Base-by-base conservation (phyloP, 2,113 vertebrate genomes). In the Artemisiospiza belli region DNA sequence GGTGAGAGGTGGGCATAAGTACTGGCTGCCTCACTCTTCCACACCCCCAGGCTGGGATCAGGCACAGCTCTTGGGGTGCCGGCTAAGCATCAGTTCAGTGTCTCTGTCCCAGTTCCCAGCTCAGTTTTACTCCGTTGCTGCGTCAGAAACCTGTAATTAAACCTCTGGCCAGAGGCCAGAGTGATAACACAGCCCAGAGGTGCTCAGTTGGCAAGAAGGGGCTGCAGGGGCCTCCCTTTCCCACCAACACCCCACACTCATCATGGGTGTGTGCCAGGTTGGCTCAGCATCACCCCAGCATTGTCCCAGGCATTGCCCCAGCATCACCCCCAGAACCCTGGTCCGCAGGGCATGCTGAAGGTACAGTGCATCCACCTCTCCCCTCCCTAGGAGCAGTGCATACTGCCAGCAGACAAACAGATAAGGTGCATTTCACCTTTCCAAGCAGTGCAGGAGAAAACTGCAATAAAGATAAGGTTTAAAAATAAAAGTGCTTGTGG, bases 381-480 rank as follows among this genome's bases (percentile, higher is more conserved):
- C 39, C 33, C 23, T 51, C 21, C 10, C 27, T 0, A 16, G 21
- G 87, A 76, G n/a, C 55, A 68, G 46, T 37, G 37, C 23, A 25
- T 33, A 54, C 62, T 82, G 82, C 90, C 79, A 82, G 73, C 47
- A 66, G 61, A 57, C 33, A 1, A 49, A 27, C 58, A 73, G 91
- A 92, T 94, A 94, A 95, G 83, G 52, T 30, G 39, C 59, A 28
- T 87, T 89, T 76, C 12, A 2, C 77, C 37, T 87, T 95, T 76
- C 83, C 25, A 16, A 91, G 51, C 63, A 59, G 22, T 15, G 81
- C 51, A 24, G 77, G 89, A 94, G 95, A 96, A 96, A 94, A 76
- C 82, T 17, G 69, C 92, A 94, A 95, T 97, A 94, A 97, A 97
- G 97, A 97, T 95, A 96, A 97, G 62, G 46, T 14, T 74, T 43